Evolutionary conservation across 2,888 invertebrate species (phyloP).

Genomic region (Acanthosepion pharaonis): DNA sequence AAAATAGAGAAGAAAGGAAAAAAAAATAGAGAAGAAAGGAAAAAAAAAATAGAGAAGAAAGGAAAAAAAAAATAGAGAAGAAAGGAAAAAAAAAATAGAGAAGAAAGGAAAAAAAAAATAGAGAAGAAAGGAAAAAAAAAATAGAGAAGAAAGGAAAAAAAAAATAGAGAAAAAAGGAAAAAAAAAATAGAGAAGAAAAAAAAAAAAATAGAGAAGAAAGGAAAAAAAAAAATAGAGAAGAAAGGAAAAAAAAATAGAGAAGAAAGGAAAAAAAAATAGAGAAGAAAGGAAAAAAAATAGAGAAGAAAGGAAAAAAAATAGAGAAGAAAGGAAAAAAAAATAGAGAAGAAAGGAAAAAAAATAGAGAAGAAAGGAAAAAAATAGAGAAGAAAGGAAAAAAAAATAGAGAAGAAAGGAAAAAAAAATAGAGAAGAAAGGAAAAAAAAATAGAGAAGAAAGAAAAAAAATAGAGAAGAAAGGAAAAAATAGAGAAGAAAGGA

Average conservation of each 20-base stretch:
- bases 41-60: not conserved
- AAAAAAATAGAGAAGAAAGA: too few relatives aligned
- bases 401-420: too few relatives aligned
- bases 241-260: not conserved
- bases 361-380: too few relatives aligned
- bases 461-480: too few relatives aligned
- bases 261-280: not conserved
- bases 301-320: too few relatives aligned
- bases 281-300: too few relatives aligned
- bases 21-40: not conserved
- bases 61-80: not conserved
- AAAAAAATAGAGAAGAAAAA: not conserved
- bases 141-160: not conserved
- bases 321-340: too few relatives aligned
- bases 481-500: too few relatives aligned
- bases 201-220: not conserved
- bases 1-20: not conserved
- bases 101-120: not conserved
- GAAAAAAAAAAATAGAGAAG: not conserved
- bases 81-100: not conserved
- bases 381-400: too few relatives aligned
- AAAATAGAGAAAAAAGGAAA: not conserved
- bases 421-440: too few relatives aligned
- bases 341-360: not conserved
- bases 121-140: not conserved